Base-by-base conservation (phyloP, 2,888 invertebrate genomes). In the Spisula subtruncata region DNA sequence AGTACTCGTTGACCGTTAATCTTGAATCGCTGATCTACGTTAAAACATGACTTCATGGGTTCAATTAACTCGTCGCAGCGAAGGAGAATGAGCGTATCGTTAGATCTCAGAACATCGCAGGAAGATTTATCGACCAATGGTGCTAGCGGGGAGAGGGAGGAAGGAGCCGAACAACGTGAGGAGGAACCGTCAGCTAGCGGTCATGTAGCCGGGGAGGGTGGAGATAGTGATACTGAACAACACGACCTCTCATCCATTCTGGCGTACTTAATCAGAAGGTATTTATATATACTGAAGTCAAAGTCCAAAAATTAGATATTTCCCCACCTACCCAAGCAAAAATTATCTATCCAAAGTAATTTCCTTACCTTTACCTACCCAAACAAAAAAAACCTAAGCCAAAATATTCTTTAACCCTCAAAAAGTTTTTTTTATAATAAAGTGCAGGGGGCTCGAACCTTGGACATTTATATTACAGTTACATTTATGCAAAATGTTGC, bases 181-280 rank as follows among this genome's bases (percentile, higher is more conserved):
- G 75, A 46, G 25, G 83, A 81, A 79, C 66, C 46, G 0, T 20
- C 20, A n/a, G 20, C 80, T 0, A 54, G 54, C 48, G 66, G 81
- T 25, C 10, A 75, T 35, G 60, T 81, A 81, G 83, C 71, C 32
- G 87, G 75, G 25, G 84, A 85, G 20, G 84, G 51, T 25, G 79
- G 79, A 25, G 89, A 89, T 29, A 90, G 92, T 35, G 94, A 94
- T 41, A 92, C 91, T 16, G 94, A 94, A 14, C 89, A 91, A 35
- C 92, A 93, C 51, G 95, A 95, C 88, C 89, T 95, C 80, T 94
- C 94, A 10, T 92, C 94, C 81, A 95, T 95, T 82, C 93, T 95
- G 89, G 95, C 95, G 32, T 95, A 95, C 81, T 91, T 95, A 12
- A 95, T 95, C 80, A 89, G 95, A 87, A 95, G 95, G 95, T 95